phyloP scores from a whole-genome alignment of 2,888 invertebrate genomes.

The Aleiodes leptofemur region DNA sequence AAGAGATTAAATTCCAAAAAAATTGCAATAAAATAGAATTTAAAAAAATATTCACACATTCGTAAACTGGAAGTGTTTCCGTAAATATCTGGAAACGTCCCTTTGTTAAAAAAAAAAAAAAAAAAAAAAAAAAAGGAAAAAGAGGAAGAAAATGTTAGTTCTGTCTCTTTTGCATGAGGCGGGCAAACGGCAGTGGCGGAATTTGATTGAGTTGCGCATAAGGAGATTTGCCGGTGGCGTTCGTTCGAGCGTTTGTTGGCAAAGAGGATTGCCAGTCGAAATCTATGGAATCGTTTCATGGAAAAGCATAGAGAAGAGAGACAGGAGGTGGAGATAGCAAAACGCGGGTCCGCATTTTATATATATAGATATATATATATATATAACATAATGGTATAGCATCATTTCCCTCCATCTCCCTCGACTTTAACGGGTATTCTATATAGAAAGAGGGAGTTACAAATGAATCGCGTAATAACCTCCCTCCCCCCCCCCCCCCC shows the following conservation, averaged over 20 bases:
- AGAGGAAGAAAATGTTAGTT: constrained; percentile 23
- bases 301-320: constrained; percentile 58
- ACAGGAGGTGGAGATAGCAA: constrained; percentile 25
- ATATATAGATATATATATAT: background rate
- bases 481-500: constrained; percentile 54
- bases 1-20: background rate
- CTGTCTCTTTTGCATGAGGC: constrained; percentile 25
- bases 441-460: constrained; percentile 61
- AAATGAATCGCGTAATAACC: constrained; percentile 73
- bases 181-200: constrained; percentile 60
- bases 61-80: background rate
- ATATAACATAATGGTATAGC: constrained; percentile 14
- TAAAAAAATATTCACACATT: background rate
- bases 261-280: constrained; percentile 68
- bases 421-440: constrained; percentile 26
- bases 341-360: constrained; percentile 39
- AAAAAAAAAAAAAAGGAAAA: constrained; percentile 32
- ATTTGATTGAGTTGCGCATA: constrained; percentile 71
- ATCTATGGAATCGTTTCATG: constrained; percentile 50
- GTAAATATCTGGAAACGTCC: too few species aligned
- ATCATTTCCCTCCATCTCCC: constrained; percentile 47
- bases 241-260: constrained; percentile 68
- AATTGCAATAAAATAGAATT: background rate
- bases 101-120: background rate
- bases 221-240: constrained; percentile 67